Base-by-base conservation (phyloP, 2,113 vertebrate species). In the Plectropomus leopardus region DNA sequence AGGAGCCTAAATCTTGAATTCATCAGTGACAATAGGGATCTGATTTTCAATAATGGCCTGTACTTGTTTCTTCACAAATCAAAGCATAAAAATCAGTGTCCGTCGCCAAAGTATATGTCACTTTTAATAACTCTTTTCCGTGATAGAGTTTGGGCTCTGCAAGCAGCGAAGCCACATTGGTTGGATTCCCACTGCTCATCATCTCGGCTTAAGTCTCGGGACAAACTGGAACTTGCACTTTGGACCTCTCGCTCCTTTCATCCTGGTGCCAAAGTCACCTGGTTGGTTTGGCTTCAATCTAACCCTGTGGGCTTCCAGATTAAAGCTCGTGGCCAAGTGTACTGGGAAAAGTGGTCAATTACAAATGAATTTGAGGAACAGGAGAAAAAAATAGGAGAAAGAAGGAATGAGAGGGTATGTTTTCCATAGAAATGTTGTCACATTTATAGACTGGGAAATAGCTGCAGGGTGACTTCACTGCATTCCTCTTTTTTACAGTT, bases 381-480 rank as follows among this genome's bases (percentile, higher is more conserved):
- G 71, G 63, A 55, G 61, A 10, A n/a, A 7, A 68, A 68, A 76
- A 63, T 32, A 48, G 14, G 32, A 57, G 75, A 61, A 59, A 54
- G 68, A 76, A 30, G 30, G 53, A 81, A 75, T 11, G 57, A 84
- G 78, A 80, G 82, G 32, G 84, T 88, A 92, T 84, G 92, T 88
- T 93, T 93, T 91, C 89, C 76, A 89, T 89, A 79, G 79, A 87
- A 88, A 87, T 82, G 69, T 82, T 93, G 94, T 94, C 92, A 94
- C 92, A 86, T 94, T 94, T 93, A 94, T 92, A 84, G 89, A 80
- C 91, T 90, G 86, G 86, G 89, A 93, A 93, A 92, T 93, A 92
- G 90, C 90, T 93, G 32, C 72, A 44, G 64, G 79, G 85, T 95
- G 91, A 94, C 90, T 89, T 93, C 93, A 93, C 72, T 73, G 58